A percentile compares a stretch with the other conserved stretches of the same genome.
phyloP scores from a whole-genome alignment of 2,797 vertebrate genomes.

The Urosaurus nigricauda region DNA sequence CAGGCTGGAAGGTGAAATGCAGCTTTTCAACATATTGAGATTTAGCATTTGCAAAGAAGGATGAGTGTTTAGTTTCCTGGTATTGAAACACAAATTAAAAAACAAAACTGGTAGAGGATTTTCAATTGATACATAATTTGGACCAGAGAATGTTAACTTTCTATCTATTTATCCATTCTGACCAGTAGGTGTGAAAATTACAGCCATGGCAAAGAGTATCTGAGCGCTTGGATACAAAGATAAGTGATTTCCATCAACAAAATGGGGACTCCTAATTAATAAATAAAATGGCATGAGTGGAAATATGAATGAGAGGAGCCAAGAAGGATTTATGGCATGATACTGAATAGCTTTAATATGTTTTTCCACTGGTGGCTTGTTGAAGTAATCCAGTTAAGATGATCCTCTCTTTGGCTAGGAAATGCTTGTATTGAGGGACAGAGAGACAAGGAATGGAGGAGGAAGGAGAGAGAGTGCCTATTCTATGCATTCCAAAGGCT shows the following conservation, averaged over 20 bases:
- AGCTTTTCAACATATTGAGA: constrained; percentile 13
- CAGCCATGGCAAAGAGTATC: constrained; percentile 63
- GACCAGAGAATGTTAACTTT: constrained; percentile 67
- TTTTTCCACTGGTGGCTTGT: constrained; percentile 78
- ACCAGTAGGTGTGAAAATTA: constrained; percentile 60
- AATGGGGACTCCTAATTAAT: constrained; percentile 42
- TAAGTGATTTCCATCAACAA: constrained; percentile 65
- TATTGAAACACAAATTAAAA: neutral
- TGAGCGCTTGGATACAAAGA: constrained; percentile 64
- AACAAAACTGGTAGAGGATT: constrained; percentile 9
- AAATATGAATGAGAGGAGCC: constrained; percentile 80
- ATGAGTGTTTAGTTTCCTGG: neutral
- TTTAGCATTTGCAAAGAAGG: neutral
- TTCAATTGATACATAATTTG: constrained; percentile 34
- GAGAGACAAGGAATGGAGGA: neutral
- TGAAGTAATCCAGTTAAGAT: constrained; percentile 83
- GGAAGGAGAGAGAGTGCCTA: constrained; percentile 22
- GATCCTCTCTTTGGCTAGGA: constrained; percentile 67
- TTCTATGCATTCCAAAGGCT: constrained; percentile 59
- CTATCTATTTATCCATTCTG: constrained; percentile 66
- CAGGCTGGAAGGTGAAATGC: constrained; percentile 12
- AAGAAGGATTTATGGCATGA: constrained; percentile 72
- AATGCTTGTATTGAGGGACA: neutral
- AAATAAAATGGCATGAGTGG: constrained; percentile 78
- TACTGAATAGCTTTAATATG: constrained; percentile 82